A percentile compares a stretch with the other conserved stretches of the same genome.
Evolutionary conservation across 2,888 invertebrate genomes (phyloP).

Genomic region (Eupithecia tripunctaria): DNA sequence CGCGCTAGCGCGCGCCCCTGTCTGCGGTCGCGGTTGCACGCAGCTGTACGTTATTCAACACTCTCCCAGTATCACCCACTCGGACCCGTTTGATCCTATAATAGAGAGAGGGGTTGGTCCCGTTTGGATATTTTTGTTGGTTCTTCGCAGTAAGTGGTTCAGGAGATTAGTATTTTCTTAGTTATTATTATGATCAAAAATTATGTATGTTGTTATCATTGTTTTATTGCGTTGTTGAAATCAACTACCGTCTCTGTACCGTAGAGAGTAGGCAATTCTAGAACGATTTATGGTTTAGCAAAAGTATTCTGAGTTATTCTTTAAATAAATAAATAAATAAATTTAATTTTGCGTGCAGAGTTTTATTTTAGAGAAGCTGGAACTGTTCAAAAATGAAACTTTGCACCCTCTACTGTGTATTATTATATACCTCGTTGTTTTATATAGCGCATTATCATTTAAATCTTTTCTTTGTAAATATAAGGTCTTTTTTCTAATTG

Average conservation of each 20-base stretch:
- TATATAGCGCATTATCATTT: no score
- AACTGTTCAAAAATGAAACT: no score
- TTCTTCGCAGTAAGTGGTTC: neutral
- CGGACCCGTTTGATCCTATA: neutral
- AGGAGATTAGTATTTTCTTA: neutral
- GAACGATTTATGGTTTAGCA: neutral
- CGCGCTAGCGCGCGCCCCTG: conserved; percentile 9
- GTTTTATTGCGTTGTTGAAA: neutral
- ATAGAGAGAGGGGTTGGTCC: neutral
- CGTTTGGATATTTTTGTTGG: no score
- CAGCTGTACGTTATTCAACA: neutral
- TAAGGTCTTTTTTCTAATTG: no score
- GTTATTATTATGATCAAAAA: no score
- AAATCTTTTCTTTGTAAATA: no score
- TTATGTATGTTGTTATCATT: neutral
- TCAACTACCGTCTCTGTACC: neutral
- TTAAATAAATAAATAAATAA: no score
- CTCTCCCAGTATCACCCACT: conserved; percentile 8
- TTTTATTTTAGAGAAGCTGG: no score
- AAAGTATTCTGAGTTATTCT: neutral
- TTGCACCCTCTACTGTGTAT: no score
- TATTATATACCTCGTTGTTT: no score
- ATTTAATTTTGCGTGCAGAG: no score
- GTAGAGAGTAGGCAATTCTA: neutral
- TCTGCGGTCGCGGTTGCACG: conserved; percentile 9